Evolutionary conservation across 2,797 vertebrate species (phyloP), one percentile per base, ranked within the genome.

Genomic region (Lagocephalus sceleratus): DNA sequence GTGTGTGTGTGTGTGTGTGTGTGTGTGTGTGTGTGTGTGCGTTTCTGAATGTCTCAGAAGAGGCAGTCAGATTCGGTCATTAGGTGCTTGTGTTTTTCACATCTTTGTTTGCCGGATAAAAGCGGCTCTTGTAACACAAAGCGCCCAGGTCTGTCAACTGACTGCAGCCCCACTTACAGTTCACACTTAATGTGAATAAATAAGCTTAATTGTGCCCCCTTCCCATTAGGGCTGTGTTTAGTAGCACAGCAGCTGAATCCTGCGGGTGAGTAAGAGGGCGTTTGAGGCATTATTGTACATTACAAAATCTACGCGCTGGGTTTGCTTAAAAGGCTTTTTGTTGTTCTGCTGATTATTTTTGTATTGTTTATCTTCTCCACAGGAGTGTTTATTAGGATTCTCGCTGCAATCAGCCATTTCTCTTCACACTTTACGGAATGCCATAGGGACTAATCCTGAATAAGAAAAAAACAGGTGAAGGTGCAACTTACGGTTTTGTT

Each of bases 131-230:
- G 66, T 86, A 61, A 80, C 77, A 89, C 87, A 91, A 91, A 87
- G 75, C 73, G 17, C 69, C 73, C 79, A 76, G 84, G 86, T 87
- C 81, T 53, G 76, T 85, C 75, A 67, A 84, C 80, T 84, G 88
- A 87, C 84, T 79, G 78, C 84, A 81, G 85, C 67, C 74, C 81
- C 83, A 82, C 85, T 87, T 84, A 81, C 81, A 78, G 83, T 89
- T 91, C 87, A 88, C 89, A 89, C 88, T 89, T 89, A 85, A 85
- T 77, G 78, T 85, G 86, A 90, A 91, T 90, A 91, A 91, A 90
- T 86, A 76, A 79, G 82, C 84, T 87, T 91, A 91, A 91, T 91
- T 90, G 90, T 83, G 68, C 81, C 68, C 83, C 75, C 90, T 91
- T 12, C 32, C 32, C 88, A 88, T 91, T 91, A 89, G 71, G 82